Percentiles rank a stretch among this genome's conserved stretches.
phyloP scores from a whole-genome alignment of 2,888 invertebrate genomes.

The Lamellibrachia columna region DNA sequence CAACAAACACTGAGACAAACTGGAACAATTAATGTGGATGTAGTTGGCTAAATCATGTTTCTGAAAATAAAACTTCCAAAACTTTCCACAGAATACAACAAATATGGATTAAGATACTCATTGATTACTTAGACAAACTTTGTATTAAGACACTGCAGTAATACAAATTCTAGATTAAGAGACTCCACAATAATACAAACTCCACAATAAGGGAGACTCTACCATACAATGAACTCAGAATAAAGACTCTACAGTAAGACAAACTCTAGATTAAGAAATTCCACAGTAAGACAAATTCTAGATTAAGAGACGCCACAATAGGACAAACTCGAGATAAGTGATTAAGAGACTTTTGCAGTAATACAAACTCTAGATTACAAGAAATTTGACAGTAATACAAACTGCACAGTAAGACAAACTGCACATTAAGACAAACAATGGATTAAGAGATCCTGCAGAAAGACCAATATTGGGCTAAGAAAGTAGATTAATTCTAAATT shows the following conservation, averaged over 20 bases:
- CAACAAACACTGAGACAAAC: not conserved
- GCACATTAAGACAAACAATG: too few species aligned
- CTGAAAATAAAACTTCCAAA: not conserved
- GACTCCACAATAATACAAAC: not conserved
- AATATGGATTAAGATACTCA: too few species aligned
- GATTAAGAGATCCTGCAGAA: not conserved
- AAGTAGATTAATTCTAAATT: too few species aligned
- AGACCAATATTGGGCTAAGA: not conserved
- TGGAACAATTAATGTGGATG: not conserved
- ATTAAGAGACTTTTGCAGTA: not conserved
- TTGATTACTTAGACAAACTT: too few species aligned
- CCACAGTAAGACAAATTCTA: not conserved
- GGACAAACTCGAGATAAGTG: too few species aligned
- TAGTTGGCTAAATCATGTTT: not conserved
- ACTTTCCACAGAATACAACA: too few species aligned
- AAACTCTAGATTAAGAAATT: not conserved
- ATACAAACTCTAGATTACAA: not conserved
- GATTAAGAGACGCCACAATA: too few species aligned
- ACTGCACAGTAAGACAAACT: not conserved
- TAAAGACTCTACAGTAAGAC: not conserved
- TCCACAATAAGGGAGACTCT: not conserved
- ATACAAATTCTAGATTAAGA: not conserved
- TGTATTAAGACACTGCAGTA: not conserved
- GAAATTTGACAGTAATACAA: not conserved
- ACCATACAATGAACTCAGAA: not conserved